Percentiles rank a stretch among this genome's conserved stretches.
phyloP scores from a whole-genome alignment of 2,797 vertebrate genomes.

The Glossophaga mutica region DNA sequence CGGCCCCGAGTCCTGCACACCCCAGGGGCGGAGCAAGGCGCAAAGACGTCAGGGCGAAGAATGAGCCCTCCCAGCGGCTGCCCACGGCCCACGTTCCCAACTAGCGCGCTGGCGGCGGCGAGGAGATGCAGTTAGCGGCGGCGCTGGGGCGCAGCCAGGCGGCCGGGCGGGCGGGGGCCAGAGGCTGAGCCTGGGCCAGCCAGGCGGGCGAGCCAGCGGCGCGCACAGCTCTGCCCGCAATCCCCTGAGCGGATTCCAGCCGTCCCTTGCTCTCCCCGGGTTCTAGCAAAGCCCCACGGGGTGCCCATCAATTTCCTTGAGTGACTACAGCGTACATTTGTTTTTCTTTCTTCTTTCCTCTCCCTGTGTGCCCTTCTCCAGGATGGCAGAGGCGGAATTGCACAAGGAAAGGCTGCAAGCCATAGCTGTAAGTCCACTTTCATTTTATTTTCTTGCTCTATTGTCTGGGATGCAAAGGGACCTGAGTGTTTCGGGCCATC shows the following conservation, averaged over 20 bases:
- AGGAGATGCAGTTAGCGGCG: constrained; percentile 83
- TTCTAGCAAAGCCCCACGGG: constrained; percentile 62
- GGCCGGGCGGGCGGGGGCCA: constrained; percentile 82
- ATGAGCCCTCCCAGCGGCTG: constrained; percentile 83
- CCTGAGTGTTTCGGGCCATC: background rate
- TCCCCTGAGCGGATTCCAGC: constrained; percentile 76
- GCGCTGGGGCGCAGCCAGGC: constrained; percentile 84
- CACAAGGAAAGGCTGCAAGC: constrained; percentile 98
- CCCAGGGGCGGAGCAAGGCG: constrained; percentile 85
- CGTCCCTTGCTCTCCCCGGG: background rate
- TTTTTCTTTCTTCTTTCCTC: constrained; percentile 48
- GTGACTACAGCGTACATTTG: constrained; percentile 76
- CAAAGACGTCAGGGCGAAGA: constrained; percentile 81
- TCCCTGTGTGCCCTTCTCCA: constrained; percentile 86
- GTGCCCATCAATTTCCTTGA: constrained; percentile 68
- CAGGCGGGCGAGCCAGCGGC: constrained; percentile 76
- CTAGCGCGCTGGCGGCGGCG: constrained; percentile 81
- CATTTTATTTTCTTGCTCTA: constrained; percentile 75
- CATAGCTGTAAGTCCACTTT: constrained; percentile 93
- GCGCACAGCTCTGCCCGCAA: constrained; percentile 75
- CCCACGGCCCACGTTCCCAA: constrained; percentile 88
- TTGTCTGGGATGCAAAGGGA: constrained; percentile 71
- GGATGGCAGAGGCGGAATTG: constrained; percentile 98
- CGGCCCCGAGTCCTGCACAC: constrained; percentile 59
- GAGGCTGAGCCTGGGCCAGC: constrained; percentile 83